Evolutionary conservation across 2,113 vertebrate species (phyloP), one percentile per base, ranked within the genome.

Genomic region (Delphinapterus leucas): DNA sequence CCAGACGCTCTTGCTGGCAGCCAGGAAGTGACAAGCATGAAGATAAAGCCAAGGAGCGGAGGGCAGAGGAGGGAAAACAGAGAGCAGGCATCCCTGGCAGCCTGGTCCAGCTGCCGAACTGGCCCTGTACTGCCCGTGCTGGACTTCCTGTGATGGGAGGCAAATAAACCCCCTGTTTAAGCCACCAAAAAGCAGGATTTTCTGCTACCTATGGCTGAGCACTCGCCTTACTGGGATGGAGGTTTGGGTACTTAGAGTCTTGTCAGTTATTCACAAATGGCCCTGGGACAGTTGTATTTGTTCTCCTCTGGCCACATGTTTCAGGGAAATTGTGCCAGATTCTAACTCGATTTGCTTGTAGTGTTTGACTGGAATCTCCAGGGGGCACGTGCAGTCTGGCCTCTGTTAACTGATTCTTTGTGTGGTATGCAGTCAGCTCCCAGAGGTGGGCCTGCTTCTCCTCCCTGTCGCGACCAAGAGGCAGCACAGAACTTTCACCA

Each of bases 91-190:
- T 86, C 33, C 7, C 65, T 33, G 44, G 47, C 17, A 17, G 33
- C 38, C 8, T 67, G 1, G 0, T 2, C 7, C 76, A 80, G 36
- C 17, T 20, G 1, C 79, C 1, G 10, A 1, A 0, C 6, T 23
- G 2, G 4, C 41, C 12, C 74, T 76, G 60, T 28, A 20, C 76
- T 6, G 18, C 65, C 49, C 28, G 2, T 1, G 3, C 61, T 18
- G 26, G 36, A 53, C 60, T 63, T 67, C 25, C 41, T 58, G 36
- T 25, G 18, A 70, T 0, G 1, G 10, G 67, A 87, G 14, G 73
- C 31, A 58, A 36, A 9, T 55, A n/a, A 21, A 23, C 28, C 9
- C 8, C 76, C 31, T 82, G 15, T 71, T 70, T 26, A 70, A 5
- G 4, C 60, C 25, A 79, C 44, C 26, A 3, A 13, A 87, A 60